phyloP scores from a whole-genome alignment of 2,113 vertebrate species.

The human region DNA sequence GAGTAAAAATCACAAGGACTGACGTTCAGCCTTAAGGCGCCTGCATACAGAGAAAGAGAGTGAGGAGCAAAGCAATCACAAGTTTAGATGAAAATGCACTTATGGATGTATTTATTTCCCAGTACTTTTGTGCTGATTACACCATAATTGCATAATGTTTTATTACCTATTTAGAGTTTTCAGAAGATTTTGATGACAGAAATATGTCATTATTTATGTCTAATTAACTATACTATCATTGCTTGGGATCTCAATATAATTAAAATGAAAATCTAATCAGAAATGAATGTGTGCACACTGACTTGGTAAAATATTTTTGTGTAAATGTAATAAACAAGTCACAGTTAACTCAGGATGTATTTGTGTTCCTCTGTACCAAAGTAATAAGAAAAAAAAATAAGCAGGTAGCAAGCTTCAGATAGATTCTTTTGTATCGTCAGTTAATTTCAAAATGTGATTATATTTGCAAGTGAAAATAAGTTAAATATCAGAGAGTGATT shows the following conservation, averaged over 20 bases:
- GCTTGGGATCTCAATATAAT: background rate
- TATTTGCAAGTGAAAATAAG: background rate
- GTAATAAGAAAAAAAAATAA: background rate
- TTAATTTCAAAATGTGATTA: background rate
- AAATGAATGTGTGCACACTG: background rate
- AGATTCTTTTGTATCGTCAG: background rate
- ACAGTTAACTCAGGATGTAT: background rate
- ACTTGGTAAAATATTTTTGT: constrained; percentile 31
- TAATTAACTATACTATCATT: background rate
- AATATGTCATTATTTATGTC: background rate
- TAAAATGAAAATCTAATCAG: constrained; percentile 50
- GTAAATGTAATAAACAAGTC: constrained; percentile 2
- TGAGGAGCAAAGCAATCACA: background rate
- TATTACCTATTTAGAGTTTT: background rate
- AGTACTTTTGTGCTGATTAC: background rate
- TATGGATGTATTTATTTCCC: background rate
- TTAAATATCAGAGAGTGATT: background rate
- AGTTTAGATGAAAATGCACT: background rate
- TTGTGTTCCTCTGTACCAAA: background rate
- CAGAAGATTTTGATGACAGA: background rate
- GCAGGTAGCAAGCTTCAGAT: background rate
- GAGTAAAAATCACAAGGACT: background rate
- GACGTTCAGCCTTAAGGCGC: background rate
- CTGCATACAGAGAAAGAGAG: background rate
- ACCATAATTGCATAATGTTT: background rate